Evolutionary conservation across 2,888 invertebrate species (phyloP).

Genomic region (Pristionchus entomophagus): DNA sequence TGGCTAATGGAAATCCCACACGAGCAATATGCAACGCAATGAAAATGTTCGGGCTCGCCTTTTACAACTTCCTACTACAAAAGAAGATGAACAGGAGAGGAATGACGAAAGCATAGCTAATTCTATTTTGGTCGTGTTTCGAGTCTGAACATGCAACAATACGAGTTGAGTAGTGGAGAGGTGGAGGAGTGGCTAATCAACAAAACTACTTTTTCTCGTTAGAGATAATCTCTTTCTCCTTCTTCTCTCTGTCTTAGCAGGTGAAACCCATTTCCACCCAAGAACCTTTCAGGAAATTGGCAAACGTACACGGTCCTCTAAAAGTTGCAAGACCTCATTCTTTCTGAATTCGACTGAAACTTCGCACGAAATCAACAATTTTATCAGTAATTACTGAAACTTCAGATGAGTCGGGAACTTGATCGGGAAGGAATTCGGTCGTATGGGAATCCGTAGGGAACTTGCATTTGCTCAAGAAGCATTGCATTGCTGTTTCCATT

Average conservation of each 20-base stretch:
- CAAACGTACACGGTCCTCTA: background rate
- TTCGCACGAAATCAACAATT: too few species aligned
- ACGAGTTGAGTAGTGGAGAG: background rate
- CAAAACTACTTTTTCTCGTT: background rate
- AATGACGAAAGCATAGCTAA: background rate
- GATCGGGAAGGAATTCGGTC: conserved; percentile 15
- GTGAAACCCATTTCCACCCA: background rate
- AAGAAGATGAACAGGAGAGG: background rate
- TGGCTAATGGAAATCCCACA: too few species aligned
- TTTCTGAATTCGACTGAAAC: background rate
- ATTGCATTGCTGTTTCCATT: background rate
- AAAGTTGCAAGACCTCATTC: background rate
- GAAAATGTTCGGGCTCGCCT: too few species aligned
- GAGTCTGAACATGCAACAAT: conserved; percentile 9
- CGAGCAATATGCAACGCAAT: too few species aligned
- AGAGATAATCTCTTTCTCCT: background rate
- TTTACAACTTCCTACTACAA: background rate
- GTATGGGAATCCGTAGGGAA: background rate
- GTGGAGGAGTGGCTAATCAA: background rate
- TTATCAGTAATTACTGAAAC: too few species aligned
- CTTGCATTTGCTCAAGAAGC: background rate
- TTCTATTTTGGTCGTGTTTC: background rate
- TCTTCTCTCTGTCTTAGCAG: background rate
- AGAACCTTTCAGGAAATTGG: conserved; percentile 4
- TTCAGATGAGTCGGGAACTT: conserved; percentile 30